Base-by-base conservation (phyloP, 2,888 invertebrate species). In the Spilarctia lutea region DNA sequence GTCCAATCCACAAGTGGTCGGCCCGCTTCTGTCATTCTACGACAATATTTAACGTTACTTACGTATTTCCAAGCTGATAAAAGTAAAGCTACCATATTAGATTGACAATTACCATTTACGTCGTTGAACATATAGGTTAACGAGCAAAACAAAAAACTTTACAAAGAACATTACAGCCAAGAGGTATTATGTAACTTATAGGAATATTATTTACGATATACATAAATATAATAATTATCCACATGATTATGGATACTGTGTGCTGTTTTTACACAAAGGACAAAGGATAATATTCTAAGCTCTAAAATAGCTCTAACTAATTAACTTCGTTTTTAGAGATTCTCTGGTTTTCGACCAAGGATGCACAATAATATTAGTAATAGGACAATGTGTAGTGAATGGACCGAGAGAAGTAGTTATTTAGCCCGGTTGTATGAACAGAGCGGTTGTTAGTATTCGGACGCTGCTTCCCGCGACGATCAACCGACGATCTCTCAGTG, bases 1-100 rank as follows among this genome's bases (percentile, higher is more conserved):
- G n/a, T 83, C 86, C 86, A 89, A 92, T 93, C 95, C 94, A 96
- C 95, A 95, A 95, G 95, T 95, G 95, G 95, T 95, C 91, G 94
- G 83, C 90, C 91, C 91, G 90, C 89, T 91, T 90, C 88, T 85
- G 85, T 88, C 88, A 88, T 84, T 87, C 84, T 86, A 81, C 80
- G 73, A 83, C 80, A 79, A 81, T 68, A 27, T 86, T 78, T 86
- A 81, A 85, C 84, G 79, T 80, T 82, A 76, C 76, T 77, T 75
- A 77, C 75, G 79, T 68, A 65, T 73, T 72, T 81, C 66, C 67
- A 67, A 76, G 45, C 76, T 73, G 71, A 68, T 35, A 73, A 56
- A 52, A 67, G 65, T 75, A 24, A 39, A 27, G 18, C 33, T 63
- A 67, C 60, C 60, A 76, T 74, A 39, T 63, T 73, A 71, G 33